A percentile compares a stretch with the other conserved stretches of the same genome.
Conservation (phyloP, 2,797 vertebrate species). For the Chloroceryle inda region DNA sequence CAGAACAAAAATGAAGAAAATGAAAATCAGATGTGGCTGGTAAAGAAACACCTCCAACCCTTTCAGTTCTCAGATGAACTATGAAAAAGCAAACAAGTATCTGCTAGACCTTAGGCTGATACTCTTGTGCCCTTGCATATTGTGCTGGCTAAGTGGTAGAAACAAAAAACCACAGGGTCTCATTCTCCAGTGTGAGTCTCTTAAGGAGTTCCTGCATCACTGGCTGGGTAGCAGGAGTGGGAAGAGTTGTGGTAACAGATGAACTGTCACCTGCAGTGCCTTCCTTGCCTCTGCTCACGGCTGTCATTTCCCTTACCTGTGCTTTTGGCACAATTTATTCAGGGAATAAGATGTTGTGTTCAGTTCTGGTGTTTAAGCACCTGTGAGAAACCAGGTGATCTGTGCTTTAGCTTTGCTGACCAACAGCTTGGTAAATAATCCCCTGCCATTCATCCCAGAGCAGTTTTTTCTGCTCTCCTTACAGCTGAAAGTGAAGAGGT, state of each 20-base stretch:
- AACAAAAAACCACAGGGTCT: neutral
- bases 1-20: neutral
- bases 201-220: neutral
- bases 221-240: neutral
- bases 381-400: neutral
- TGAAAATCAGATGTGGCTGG: neutral
- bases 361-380: neutral
- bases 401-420: neutral
- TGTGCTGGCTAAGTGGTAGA: neutral
- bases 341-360: neutral
- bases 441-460: neutral
- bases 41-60: neutral
- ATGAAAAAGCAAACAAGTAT: neutral
- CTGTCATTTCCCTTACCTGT: neutral
- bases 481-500: neutral
- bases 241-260: neutral
- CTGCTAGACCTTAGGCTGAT: neutral
- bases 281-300: neutral
- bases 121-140: neutral
- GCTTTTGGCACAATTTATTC: neutral
- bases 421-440: neutral
- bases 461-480: neutral
- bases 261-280: neutral
- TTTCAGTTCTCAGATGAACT: neutral
- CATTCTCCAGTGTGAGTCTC: neutral